Conservation (phyloP, 2,113 vertebrate genomes). For the Saccopteryx bilineata region DNA sequence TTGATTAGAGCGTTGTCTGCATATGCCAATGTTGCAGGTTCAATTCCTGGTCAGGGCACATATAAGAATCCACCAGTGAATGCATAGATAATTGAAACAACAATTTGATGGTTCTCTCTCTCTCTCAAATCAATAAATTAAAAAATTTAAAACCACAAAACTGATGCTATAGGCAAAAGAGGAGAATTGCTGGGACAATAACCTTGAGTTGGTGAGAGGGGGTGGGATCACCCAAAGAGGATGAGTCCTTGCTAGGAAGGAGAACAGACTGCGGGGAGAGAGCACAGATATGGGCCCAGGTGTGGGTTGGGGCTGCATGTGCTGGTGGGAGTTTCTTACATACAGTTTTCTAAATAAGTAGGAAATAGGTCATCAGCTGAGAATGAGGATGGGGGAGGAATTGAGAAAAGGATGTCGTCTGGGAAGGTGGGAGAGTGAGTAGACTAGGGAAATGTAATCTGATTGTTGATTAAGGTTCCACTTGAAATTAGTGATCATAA, state of each 20-base stretch:
- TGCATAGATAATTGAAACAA: too few species aligned
- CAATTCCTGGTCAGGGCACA: too few species aligned
- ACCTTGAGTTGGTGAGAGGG: background rate
- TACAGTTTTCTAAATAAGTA: slow-evolving; percentile 3
- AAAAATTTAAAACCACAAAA: background rate
- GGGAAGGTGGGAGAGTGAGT: background rate
- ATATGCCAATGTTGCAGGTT: too few species aligned
- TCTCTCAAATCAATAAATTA: too few species aligned
- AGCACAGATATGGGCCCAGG: too few species aligned
- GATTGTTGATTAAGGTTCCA: slow-evolving; percentile 55
- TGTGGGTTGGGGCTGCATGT: background rate
- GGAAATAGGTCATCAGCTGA: background rate
- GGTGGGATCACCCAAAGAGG: background rate
- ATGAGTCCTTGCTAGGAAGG: background rate
- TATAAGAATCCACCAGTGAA: too few species aligned
- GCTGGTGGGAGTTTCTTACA: background rate
- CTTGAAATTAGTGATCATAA: slow-evolving; percentile 66
- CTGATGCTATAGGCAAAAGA: background rate
- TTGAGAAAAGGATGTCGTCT: background rate
- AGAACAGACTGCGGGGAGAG: background rate
- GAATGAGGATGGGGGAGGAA: background rate
- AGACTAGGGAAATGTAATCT: slow-evolving; percentile 28
- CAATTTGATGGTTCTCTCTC: too few species aligned
- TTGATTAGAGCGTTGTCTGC: too few species aligned
- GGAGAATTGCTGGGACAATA: background rate